A percentile compares a stretch with the other conserved stretches of the same genome.
Conservation (phyloP, 2,797 vertebrate genomes). For the Loriculus beryllinus region DNA sequence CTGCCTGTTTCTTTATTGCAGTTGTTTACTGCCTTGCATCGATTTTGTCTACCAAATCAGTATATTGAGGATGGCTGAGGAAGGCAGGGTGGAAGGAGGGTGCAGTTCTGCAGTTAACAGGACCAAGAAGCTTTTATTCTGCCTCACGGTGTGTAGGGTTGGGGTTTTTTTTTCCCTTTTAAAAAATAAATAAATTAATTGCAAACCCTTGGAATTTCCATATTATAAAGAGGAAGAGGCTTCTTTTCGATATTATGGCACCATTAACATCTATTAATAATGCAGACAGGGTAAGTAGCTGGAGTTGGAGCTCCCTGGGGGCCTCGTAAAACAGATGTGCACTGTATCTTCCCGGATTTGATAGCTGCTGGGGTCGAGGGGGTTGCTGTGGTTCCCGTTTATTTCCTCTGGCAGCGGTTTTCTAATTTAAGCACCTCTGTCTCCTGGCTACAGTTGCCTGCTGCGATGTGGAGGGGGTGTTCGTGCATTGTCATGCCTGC, state of each 20-base stretch:
- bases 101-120: slow-evolving; percentile 5
- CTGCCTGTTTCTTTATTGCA: slow-evolving; percentile 65
- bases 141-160: not conserved
- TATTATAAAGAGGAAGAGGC: slow-evolving; percentile 76
- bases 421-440: slow-evolving; percentile 73
- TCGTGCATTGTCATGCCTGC: slow-evolving; percentile 35
- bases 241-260: slow-evolving; percentile 79
- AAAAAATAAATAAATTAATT: not conserved
- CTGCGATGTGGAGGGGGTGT: slow-evolving; percentile 48
- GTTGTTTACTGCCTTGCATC: slow-evolving; percentile 67
- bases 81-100: not conserved
- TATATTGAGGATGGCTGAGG: slow-evolving; percentile 48
- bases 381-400: slow-evolving; percentile 78
- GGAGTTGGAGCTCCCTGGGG: slow-evolving; percentile 69
- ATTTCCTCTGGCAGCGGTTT: slow-evolving; percentile 76
- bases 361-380: slow-evolving; percentile 71
- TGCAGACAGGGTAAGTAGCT: slow-evolving; percentile 80
- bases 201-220: slow-evolving; percentile 62
- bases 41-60: slow-evolving; percentile 72
- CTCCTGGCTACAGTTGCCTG: slow-evolving; percentile 67
- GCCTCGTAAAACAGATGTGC: slow-evolving; percentile 79
- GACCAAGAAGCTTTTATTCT: slow-evolving; percentile 33
- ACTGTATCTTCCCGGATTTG: slow-evolving; percentile 77
- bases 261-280: slow-evolving; percentile 90
- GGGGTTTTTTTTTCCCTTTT: too few relatives aligned